Base-by-base conservation (phyloP, 2,888 invertebrate species). In the Drosophila mercatorum region DNA sequence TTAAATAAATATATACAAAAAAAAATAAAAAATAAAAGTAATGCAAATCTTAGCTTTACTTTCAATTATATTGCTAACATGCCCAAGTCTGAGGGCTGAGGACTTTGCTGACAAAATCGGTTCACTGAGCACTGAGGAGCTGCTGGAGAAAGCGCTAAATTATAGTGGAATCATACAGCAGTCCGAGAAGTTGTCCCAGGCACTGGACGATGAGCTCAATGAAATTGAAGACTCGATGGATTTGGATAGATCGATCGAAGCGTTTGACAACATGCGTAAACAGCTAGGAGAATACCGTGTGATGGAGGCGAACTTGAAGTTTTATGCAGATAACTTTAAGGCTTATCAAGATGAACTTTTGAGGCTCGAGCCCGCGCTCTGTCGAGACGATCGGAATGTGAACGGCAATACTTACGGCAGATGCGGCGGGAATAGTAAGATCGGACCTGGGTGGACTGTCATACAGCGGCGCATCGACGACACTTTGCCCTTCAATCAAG, bases 401-500 rank as follows among this genome's bases (percentile, higher is more conserved):
- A 47, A 7, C n/a, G 11, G 0, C 8, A 22, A 12, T 1, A 52
- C 38, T n/a, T 26, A 14, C 10, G 95, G 94, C 0, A 10, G 14
- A 6, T 87, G 86, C 44, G 94, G 93, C 41, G 94, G 94, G 0
- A 49, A 93, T 36, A 93, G 92, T 31, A 93, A 38, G 6, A 93
- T 93, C 0, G 65, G 65, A 28, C 53, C 60, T n/a, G 71, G 58
- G 2, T 72, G 61, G 61, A 66, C 26, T 12, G 47, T 72, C 0
- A n/a, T 73, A 11, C 73, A 72, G 10, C 43, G 52, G 12, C 73
- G 68, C 8, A 14, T 57, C 2, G 22, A 72, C 61, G 95, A 95
- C 0, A 92, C 94, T 1, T 94, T 95, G 84, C 94, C 95, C 77
- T 96, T 96, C 86, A 94, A 94, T 78, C 94, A 94, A 71, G 87